Base-by-base conservation (phyloP, 2,797 vertebrate species). In the Pangasius macronema region DNA sequence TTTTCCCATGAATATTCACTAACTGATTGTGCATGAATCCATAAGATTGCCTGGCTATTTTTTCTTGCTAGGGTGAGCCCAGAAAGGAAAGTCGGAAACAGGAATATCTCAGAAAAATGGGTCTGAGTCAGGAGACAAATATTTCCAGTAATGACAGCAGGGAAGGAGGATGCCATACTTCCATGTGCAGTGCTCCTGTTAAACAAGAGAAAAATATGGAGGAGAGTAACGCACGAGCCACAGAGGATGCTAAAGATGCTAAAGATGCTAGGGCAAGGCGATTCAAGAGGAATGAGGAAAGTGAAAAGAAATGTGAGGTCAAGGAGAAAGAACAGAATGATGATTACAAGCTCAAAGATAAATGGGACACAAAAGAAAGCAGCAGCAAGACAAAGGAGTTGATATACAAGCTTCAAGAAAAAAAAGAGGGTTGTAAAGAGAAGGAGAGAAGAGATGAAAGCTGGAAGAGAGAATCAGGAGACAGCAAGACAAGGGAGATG, bases 81-180 rank as follows among this genome's bases (percentile, higher is more conserved):
- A 96, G 93, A 92, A 96, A 93, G 89, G 94, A 96, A 90, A 96
- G 94, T 88, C 91, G 95, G 84, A 96, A 95, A 88, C 94, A 95
- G 89, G 95, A 96, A 88, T 95, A 95, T 89, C 91, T 95, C 92
- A 95, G 94, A 89, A 96, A 95, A 91, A 96, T 93, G 94, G 95
- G 95, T 81, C 91, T 94, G 79, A 95, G 95, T 91, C 95, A 96
- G 84, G 95, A 96, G 82, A 93, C 91, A 18, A 94, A 93, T 79
- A 73, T 80, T 36, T 85, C 87, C 46, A 82, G 75, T 36, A 89
- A 87, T 4, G 93, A 95, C 0, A 92, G 94, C 84, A 73, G n/a
- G 82, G 93, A 90, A 85, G 92, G 16, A 24, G 93, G 85, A 7
- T 27, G 90, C 84, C 91, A 72, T 72, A 59, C 91, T 82, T 91